Conservation (phyloP, 2,888 invertebrate genomes). For the Drosophila atroscutellata region DNA sequence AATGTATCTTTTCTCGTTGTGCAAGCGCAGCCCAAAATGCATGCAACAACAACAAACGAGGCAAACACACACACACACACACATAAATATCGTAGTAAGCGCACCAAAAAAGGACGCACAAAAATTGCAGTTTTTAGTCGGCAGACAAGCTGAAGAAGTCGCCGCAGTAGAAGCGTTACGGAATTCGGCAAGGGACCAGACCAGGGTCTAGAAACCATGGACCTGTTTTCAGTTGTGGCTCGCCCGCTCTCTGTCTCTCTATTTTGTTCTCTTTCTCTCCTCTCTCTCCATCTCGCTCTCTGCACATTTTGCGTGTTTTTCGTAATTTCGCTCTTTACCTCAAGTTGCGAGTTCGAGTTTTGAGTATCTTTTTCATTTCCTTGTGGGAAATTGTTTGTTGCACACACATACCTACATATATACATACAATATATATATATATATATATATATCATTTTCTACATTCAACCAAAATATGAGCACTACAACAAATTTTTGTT, state of each 20-base stretch:
- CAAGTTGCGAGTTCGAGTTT: constrained; percentile 53
- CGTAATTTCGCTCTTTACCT: constrained; percentile 45
- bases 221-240: constrained; percentile 60
- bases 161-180: constrained; percentile 42
- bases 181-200: constrained; percentile 50
- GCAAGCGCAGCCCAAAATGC: constrained; percentile 62
- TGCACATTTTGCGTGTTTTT: constrained; percentile 71
- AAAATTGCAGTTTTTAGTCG: constrained; percentile 59
- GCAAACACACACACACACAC: constrained; percentile 31
- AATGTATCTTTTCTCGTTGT: constrained; percentile 69
- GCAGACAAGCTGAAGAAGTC: constrained; percentile 39
- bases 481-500: constrained; percentile 20
- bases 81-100: constrained; percentile 3
- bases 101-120: constrained; percentile 68
- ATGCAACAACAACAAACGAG: constrained; percentile 36
- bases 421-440: background rate
- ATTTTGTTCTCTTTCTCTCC: constrained; percentile 1
- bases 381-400: constrained; percentile 69
- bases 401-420: constrained; percentile 25
- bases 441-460: background rate
- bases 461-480: constrained; percentile 27
- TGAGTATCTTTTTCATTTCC: constrained; percentile 58
- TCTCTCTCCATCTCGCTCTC: background rate
- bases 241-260: constrained; percentile 11
- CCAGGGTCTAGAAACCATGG: constrained; percentile 41